Conservation (phyloP, 2,797 vertebrate species). For the Coreius guichenoti region DNA sequence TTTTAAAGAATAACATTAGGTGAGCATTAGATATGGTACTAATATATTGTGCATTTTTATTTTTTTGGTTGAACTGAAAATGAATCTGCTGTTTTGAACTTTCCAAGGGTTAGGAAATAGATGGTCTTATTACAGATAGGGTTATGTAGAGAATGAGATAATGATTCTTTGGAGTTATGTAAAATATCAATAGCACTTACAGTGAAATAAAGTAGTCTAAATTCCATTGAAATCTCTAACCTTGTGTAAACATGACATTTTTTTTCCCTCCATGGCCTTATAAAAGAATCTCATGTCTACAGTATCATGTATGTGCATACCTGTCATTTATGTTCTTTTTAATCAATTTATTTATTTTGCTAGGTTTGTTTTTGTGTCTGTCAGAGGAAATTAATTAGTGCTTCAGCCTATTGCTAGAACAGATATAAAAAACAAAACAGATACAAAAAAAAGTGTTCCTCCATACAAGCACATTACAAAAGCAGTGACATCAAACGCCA, state of each 20-base stretch:
- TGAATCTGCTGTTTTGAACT: neutral
- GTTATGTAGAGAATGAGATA: neutral
- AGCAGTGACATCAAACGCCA: conserved; percentile 48
- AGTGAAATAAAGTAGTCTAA: neutral
- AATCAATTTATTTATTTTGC: conserved; percentile 32
- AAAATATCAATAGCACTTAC: neutral
- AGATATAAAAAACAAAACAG: conserved; percentile 29
- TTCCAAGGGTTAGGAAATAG: neutral
- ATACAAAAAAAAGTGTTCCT: neutral
- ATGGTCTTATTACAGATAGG: neutral
- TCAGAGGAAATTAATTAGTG: conserved; percentile 37
- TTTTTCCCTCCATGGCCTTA: neutral
- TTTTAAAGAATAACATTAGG: too few species aligned
- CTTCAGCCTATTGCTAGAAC: conserved; percentile 21
- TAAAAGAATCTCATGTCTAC: neutral
- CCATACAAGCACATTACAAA: conserved; percentile 23
- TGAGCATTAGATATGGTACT: neutral
- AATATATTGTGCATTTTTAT: neutral
- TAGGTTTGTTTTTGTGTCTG: conserved; percentile 43
- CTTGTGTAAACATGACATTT: neutral
- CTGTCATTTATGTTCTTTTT: neutral
- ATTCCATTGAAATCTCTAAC: neutral
- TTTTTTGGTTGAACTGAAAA: neutral
- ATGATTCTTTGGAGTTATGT: neutral
- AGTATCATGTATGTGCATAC: neutral